Evolutionary conservation across 1,140 invertebrate genomes (phyloP).

Genomic region (Atta cephalotes): DNA sequence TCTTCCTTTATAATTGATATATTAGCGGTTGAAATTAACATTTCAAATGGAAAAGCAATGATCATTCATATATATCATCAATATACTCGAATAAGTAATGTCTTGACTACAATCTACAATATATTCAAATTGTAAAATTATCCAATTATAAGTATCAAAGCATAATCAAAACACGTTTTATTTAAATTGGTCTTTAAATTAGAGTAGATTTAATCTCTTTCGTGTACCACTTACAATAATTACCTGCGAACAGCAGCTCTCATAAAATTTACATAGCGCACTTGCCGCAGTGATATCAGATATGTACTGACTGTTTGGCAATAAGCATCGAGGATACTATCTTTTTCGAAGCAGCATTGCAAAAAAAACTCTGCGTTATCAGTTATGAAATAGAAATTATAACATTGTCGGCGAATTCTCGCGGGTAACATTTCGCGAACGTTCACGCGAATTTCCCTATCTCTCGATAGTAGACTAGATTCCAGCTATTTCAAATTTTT

Average conservation of each 20-base stretch:
- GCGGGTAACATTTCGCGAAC: conserved; percentile 15
- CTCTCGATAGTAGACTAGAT: neutral
- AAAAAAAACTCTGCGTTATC: conserved; percentile 36
- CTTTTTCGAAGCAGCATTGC: neutral
- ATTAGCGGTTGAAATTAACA: neutral
- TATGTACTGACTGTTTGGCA: neutral
- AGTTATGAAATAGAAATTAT: conserved; percentile 44
- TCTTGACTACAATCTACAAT: neutral
- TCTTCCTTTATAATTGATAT: neutral
- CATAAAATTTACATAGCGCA: conserved; percentile 78
- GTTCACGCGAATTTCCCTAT: neutral
- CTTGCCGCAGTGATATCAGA: conserved; percentile 61
- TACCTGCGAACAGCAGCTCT: conserved; percentile 69
- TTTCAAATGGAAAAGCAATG: conserved; percentile 13
- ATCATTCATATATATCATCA: no score
- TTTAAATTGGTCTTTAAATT: conserved; percentile 43
- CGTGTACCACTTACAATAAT: conserved; percentile 74
- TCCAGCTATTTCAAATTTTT: conserved; percentile 26
- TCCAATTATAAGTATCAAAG: conserved; percentile 3
- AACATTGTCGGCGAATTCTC: conserved; percentile 36
- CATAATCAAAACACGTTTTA: conserved; percentile 14
- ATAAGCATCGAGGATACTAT: neutral
- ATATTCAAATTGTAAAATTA: conserved; percentile 22
- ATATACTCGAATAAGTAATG: conserved; percentile 1
- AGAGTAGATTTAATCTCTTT: conserved; percentile 75